Evolutionary conservation across 2,888 invertebrate species (phyloP), one percentile per base, ranked within the genome.

Genomic region (Cynaeus angustus): DNA sequence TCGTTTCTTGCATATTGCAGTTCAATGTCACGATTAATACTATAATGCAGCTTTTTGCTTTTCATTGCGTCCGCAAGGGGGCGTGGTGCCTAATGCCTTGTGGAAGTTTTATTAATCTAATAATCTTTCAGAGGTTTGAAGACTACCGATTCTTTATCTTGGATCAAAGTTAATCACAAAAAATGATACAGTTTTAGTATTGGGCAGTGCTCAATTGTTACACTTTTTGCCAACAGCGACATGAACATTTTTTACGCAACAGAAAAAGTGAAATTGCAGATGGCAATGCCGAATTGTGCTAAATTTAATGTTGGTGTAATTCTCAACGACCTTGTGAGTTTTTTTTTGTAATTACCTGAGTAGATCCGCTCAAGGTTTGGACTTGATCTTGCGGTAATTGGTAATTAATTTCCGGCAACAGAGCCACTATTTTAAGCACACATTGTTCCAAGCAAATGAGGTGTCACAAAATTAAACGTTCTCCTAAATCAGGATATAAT

Each of bases 381-480:
- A 13, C 50, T 50, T 14, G 43, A 37, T 58, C 16, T 28, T 38
- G 45, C 26, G 13, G 66, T 45, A 71, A 71, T 68, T 61, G 66
- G 59, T 72, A 61, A 72, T 72, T 72, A 72, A 67, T 72, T 70
- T 70, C 56, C 53, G 48, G 61, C 33, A 70, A 68, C 68, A 61
- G 65, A 68, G 53, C 61, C 45, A 46, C 43, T 58, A 58, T 48
- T 64, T 58, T 45, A 68, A 38, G 28, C 64, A 48, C 14, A 50
- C 59, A 73, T 72, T 68, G 71, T 68, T 65, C 53, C 58, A 56
- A 64, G 71, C 72, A 74, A 74, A 73, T 74, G 73, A 68, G 69
- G 72, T 74, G 74, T 73, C 73, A 66, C 58, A 70, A 70, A 72
- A 72, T 71, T 69, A 69, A 73, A 69, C 58, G 71, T 55, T 55